phyloP scores from a whole-genome alignment of 2,888 invertebrate genomes.

The Aphidius colemani region DNA sequence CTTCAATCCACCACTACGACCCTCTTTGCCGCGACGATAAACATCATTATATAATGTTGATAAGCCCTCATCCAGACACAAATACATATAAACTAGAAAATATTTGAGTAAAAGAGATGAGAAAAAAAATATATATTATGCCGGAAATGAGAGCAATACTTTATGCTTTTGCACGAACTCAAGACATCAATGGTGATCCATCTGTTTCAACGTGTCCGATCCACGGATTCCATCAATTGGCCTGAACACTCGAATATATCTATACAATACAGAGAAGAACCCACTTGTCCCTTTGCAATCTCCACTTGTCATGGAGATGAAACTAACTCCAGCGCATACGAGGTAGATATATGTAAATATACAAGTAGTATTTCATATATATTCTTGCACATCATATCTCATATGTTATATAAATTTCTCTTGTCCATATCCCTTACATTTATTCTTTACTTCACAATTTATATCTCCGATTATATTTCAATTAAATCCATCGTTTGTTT shows the following conservation, averaged over 20 bases:
- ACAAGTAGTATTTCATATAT: conserved; percentile 12
- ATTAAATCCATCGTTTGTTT: conserved; percentile 40
- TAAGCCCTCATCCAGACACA: conserved; percentile 43
- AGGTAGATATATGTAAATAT: background rate
- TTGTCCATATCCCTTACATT: conserved; percentile 6
- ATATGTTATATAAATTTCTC: conserved; percentile 25
- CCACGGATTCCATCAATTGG: conserved; percentile 24
- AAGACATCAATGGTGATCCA: conserved; percentile 24
- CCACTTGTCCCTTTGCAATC: conserved; percentile 8
- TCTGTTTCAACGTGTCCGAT: conserved; percentile 22
- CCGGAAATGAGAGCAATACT: conserved; percentile 25
- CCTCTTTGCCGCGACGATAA: conserved; percentile 53
- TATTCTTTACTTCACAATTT: background rate
- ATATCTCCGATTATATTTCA: conserved; percentile 40
- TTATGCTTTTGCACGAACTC: conserved; percentile 34
- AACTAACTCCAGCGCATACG: background rate
- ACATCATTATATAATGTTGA: conserved; percentile 61
- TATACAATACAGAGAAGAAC: background rate
- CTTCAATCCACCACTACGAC: conserved; percentile 41
- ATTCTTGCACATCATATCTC: conserved; percentile 12
- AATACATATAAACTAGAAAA: background rate
- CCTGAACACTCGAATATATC: conserved; percentile 22
- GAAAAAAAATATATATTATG: conserved; percentile 16
- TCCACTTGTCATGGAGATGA: conserved; percentile 15
- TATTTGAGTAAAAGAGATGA: no score